Evolutionary conservation across 1,140 invertebrate genomes (phyloP), one percentile per base, ranked within the genome.

Genomic region (Scaptomyza graminum): DNA sequence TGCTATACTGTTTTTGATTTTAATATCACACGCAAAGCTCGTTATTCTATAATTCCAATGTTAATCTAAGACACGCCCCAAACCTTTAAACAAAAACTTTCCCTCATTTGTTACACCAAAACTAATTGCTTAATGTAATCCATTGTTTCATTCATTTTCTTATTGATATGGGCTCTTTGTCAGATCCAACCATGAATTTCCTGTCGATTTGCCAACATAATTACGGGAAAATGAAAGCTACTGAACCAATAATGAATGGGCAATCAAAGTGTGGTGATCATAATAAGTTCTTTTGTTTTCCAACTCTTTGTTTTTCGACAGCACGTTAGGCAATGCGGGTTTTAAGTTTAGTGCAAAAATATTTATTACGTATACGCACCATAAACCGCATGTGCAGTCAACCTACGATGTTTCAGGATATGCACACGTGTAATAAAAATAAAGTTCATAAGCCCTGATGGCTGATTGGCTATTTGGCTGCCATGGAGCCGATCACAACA

Each of bases 331-430:
- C 39, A 50, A 9, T 63, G 54, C 52, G 60, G 43, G 13, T 13
- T 41, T 47, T 47, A 60, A 51, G 37, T 49, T 15, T 73, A 73
- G 55, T 70, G 68, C 52, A 25, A 12, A 25, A 12, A 54, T 74
- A 73, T 71, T 78, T 81, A 88, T 83, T 87, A 70, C 82, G 51
- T 63, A 83, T 88, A 88, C 73, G 83, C 83, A 60, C 63, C 83
- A 83, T 88, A 88, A 89, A 88, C 65, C 68, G 46, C 67, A 61
- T 46, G 68, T 46, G 68, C 50, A 88, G 69, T 54, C 74, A 63
- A 49, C 62, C 62, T 69, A 85, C 83, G 79, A 82, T 88, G 82
- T 85, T 52, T 43, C 49, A 39, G 44, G 66, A 74, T 78, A 81
- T 75, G 76, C 70, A 60, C 46, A 64, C 54, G 51, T 56, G 79